Conservation (phyloP, 2,797 vertebrate species). For the Coregonus suidteri region DNA sequence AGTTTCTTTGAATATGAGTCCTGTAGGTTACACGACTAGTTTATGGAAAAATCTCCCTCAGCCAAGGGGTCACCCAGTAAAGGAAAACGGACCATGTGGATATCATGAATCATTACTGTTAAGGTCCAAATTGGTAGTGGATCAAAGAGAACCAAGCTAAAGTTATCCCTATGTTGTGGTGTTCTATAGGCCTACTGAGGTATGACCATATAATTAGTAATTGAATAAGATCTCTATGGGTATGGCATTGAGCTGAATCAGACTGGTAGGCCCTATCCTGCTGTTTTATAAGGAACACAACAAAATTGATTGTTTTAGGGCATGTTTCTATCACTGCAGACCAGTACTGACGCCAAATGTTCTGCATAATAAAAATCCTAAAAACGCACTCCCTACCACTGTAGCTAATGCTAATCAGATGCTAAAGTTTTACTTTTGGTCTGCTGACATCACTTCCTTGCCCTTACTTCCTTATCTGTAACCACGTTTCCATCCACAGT, state of each 20-base stretch:
- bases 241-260: slow-evolving; percentile 40
- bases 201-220: too few relatives aligned
- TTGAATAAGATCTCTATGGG: slow-evolving; percentile 5
- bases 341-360: slow-evolving; percentile 14
- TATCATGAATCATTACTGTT: neutral
- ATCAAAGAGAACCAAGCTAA: neutral
- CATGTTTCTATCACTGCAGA: slow-evolving; percentile 28
- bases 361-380: neutral
- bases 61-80: neutral
- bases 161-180: neutral
- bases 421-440: neutral
- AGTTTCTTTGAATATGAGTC: neutral
- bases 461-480: neutral
- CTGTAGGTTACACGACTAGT: neutral
- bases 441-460: neutral
- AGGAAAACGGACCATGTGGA: neutral
- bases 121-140: neutral
- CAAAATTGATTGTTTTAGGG: slow-evolving; percentile 28
- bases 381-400: neutral
- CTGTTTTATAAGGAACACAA: slow-evolving; percentile 54
- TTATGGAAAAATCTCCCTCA: neutral
- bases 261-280: slow-evolving; percentile 27
- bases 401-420: neutral
- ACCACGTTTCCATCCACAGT: too few relatives aligned
- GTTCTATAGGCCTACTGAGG: neutral